These are phyloP conservation scores for Maccullochella peelii DNA, from an alignment of 2,113 vertebrate genomes.

Conservation along the genomic window DNA sequence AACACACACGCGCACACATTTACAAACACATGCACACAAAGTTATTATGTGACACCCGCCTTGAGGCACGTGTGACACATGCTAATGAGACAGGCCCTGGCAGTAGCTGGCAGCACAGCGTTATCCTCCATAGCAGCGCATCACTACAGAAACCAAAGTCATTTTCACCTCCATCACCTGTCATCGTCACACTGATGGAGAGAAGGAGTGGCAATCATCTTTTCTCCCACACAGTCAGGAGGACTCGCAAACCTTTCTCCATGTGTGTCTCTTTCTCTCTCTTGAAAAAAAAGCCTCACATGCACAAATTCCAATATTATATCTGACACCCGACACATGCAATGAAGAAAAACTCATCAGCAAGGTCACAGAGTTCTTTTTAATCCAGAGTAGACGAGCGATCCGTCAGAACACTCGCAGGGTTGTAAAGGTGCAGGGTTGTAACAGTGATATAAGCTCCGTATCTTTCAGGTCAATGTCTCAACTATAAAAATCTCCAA, in stretches of 20 bases:
- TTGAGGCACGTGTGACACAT: conserved; percentile 78
- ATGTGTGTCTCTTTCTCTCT: conserved; percentile 29
- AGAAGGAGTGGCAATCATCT: conserved; percentile 81
- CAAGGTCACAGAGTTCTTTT: conserved; percentile 66
- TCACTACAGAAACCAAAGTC: conserved; percentile 79
- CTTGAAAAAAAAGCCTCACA: conserved; percentile 17
- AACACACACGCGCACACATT: conserved; percentile 36
- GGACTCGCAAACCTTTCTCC: conserved; percentile 56
- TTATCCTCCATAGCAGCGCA: conserved; percentile 73
- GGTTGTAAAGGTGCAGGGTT: conserved; percentile 18
- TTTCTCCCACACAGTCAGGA: conserved; percentile 72
- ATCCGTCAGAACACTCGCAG: conserved; percentile 26
- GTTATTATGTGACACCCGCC: conserved; percentile 75
- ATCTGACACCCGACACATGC: conserved; percentile 61
- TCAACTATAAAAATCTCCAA: conserved; percentile 63
- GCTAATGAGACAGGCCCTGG: conserved; percentile 80
- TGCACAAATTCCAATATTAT: conserved; percentile 54
- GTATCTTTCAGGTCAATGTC: conserved; percentile 67
- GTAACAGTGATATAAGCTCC: conserved; percentile 51
- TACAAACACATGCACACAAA: conserved; percentile 58
- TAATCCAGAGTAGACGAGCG: conserved; percentile 33
- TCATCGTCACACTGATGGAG: conserved; percentile 78
- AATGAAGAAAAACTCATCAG: conserved; percentile 62
- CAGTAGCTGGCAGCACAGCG: conserved; percentile 66
- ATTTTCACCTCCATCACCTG: conserved; percentile 84